These are phyloP conservation scores for Danionella cerebrum DNA, from an alignment of 2,113 vertebrate species.

Conservation along the genomic window DNA sequence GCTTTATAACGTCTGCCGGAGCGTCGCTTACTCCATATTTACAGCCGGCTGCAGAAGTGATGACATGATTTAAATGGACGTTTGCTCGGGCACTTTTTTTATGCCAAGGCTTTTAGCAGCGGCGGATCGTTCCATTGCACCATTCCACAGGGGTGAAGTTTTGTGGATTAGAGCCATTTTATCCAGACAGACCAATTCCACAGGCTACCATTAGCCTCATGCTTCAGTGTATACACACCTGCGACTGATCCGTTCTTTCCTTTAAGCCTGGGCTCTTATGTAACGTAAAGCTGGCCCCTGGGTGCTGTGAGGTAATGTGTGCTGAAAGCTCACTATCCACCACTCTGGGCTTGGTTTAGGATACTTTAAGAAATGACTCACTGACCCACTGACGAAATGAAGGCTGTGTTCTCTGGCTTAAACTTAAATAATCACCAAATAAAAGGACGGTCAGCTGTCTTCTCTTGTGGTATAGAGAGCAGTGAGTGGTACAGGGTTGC, in stretches of 20 bases:
- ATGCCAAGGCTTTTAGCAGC: conserved; percentile 34
- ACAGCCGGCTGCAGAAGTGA: conserved; percentile 15
- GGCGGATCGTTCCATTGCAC: conserved; percentile 30
- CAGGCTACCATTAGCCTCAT: conserved; percentile 41
- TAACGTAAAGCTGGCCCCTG: conserved; percentile 46
- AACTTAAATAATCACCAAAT: too few relatives aligned
- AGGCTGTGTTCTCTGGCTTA: too few relatives aligned
- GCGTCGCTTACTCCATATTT: conserved; percentile 31
- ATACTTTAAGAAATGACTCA: too few relatives aligned
- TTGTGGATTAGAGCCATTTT: conserved; percentile 12
- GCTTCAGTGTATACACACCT: conserved; percentile 52
- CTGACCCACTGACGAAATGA: too few relatives aligned
- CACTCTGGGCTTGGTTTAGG: too few relatives aligned
- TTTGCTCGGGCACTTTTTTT: conserved; percentile 39
- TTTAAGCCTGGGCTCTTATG: conserved; percentile 44
- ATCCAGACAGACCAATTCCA: conserved; percentile 11
- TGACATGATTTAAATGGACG: conserved; percentile 35
- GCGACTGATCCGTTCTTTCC: conserved; percentile 48
- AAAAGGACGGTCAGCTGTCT: too few relatives aligned
- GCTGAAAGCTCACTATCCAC: conserved; percentile 34
- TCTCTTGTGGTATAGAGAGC: too few relatives aligned
- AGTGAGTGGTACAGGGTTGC: too few relatives aligned
- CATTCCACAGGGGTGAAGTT: conserved; percentile 34
- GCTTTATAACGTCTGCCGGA: conserved; percentile 21
- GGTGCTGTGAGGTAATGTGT: conserved; percentile 46